These are phyloP conservation scores for Meiosimyza platycephala DNA, from an alignment of 2,888 invertebrate genomes.

Conservation along the genomic window DNA sequence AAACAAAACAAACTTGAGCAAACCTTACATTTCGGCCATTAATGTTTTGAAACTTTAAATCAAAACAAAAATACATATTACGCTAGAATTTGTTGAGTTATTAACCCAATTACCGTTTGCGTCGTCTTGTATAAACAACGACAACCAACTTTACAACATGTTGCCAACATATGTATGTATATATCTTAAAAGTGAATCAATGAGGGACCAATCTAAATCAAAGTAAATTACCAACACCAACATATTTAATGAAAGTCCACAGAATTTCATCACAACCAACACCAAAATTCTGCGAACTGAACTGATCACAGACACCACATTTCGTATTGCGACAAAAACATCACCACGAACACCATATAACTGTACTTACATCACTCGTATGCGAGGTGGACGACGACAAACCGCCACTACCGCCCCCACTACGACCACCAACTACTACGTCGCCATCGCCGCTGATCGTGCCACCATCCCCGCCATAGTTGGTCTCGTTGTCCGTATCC, in stretches of 20 bases:
- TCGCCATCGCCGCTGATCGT: constrained; percentile 47
- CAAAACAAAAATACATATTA: too few relatives aligned
- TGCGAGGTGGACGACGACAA: constrained; percentile 55
- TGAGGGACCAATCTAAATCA: too few relatives aligned
- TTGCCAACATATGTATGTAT: too few relatives aligned
- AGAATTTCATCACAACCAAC: constrained; percentile 27
- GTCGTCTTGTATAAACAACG: too few relatives aligned
- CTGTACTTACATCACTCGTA: constrained; percentile 61
- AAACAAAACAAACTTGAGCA: too few relatives aligned
- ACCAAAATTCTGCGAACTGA: constrained; percentile 23
- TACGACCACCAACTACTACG: constrained; percentile 25
- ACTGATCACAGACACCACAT: too few relatives aligned
- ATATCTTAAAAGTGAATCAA: too few relatives aligned
- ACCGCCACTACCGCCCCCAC: constrained; percentile 59
- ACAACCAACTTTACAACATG: too few relatives aligned
- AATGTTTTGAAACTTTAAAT: too few relatives aligned
- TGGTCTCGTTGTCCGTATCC: constrained; percentile 84
- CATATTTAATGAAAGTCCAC: not conserved
- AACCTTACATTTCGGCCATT: too few relatives aligned
- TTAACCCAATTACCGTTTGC: too few relatives aligned
- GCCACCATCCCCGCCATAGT: constrained; percentile 61
- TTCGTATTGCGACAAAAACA: not conserved
- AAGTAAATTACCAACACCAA: constrained; percentile 1
- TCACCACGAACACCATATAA: constrained; percentile 32
- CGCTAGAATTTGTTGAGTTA: too few relatives aligned